Percentiles rank a stretch among this genome's conserved stretches.
These are phyloP conservation scores for Monarcha castaneiventris DNA, from an alignment of 2,113 vertebrate genomes.

Conservation along the genomic window DNA sequence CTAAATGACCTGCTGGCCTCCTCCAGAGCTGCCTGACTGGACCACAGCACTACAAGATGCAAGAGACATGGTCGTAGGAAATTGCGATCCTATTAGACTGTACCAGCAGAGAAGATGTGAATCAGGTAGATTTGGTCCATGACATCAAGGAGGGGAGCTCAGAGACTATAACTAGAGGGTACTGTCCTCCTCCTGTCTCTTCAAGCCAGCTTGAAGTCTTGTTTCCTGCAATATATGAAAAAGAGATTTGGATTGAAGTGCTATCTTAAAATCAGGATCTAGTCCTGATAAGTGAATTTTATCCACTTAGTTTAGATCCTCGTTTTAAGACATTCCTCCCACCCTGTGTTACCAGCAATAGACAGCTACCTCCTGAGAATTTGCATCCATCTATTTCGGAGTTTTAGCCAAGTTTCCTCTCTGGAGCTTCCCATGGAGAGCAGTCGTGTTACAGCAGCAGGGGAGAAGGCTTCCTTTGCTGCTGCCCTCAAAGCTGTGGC, in stretches of 20 bases:
- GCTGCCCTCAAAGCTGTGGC: not conserved
- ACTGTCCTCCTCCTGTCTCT: not conserved
- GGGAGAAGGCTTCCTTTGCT: not conserved
- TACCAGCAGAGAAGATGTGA: not conserved
- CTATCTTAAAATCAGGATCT: not conserved
- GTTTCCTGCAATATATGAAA: not conserved
- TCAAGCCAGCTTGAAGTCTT: not conserved
- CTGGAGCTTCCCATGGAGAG: not conserved
- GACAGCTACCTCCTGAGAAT: not conserved
- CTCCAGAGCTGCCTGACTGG: not conserved
- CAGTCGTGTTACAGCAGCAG: not conserved
- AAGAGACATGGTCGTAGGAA: not conserved
- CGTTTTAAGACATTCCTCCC: not conserved
- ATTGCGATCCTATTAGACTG: not conserved
- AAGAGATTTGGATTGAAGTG: not conserved
- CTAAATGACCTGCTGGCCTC: not conserved
- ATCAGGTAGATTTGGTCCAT: not conserved
- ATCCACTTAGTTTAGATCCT: not conserved
- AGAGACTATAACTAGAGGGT: not conserved
- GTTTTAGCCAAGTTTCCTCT: not conserved
- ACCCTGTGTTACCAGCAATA: not conserved
- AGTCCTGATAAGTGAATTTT: not conserved
- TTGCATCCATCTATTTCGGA: not conserved
- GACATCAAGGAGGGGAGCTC: not conserved
- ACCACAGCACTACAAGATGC: not conserved